Evolutionary conservation across 2,113 vertebrate genomes (phyloP), one percentile per base, ranked within the genome.

Genomic region (Machaerirhynchus nigripectus): DNA sequence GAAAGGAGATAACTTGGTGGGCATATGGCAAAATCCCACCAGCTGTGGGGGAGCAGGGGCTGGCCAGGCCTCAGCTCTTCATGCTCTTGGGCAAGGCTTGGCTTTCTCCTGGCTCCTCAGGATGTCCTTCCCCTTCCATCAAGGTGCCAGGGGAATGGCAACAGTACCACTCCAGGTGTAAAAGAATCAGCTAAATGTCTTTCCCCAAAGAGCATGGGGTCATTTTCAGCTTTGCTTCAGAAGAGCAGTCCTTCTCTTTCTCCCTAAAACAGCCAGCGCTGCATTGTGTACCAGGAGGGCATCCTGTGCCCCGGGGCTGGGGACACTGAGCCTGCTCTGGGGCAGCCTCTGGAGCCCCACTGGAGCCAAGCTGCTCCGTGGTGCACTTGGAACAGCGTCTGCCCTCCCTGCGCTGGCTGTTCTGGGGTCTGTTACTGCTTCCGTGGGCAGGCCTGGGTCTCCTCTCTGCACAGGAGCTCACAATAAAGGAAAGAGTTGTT

Each of bases 321-420:
- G 15, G 37, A 33, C 24, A 18, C 37, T 7, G 30, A 10, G 30
- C 24, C 16, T 39, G 21, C 18, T 50, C 24, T 20, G 33, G 8
- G 6, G 9, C 6, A 24, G 42, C 39, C 47, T 65, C 30, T 75
- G 60, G 65, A 71, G 42, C 20, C 17, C 17, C 6, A 3, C 16
- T 39, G 21, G 35, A n/a, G 28, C 28, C 7, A 31, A 3, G 13
- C 27, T 71, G 17, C 22, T 55, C 31, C 1, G 0, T 5, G 52
- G 22, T 1, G 1, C 2, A 0, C 5, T 35, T 2, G 2, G 23
- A 44, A 23, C 7, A 22, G 8, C 0, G 0, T 8, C 42, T 1
- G 0, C 42, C 9, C 28, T 40, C 14, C 31, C 65, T 19, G 6
- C 2, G 0, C 6, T n/a, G 33, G 27, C 24, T 65, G 3, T 10